Percentiles rank a stretch among this genome's conserved stretches.
These are phyloP conservation scores for Neosilurus mollespiculum DNA, from an alignment of 2,797 vertebrate genomes.

Conservation along the genomic window DNA sequence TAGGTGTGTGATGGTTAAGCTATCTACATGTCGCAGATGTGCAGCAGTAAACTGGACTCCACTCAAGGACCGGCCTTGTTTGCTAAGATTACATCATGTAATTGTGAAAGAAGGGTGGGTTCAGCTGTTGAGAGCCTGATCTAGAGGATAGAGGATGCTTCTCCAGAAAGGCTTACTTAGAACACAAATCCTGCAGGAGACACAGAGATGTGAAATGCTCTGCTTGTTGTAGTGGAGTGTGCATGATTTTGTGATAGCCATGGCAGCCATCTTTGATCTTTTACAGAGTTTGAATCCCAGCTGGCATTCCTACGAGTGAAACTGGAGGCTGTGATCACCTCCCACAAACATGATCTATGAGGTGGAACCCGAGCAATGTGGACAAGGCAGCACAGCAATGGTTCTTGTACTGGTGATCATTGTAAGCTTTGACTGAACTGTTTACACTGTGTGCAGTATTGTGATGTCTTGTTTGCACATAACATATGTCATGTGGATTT, in stretches of 20 bases:
- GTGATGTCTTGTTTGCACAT: not conserved
- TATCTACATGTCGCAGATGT: conserved; percentile 33
- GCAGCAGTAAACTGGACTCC: conserved; percentile 27
- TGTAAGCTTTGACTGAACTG: not conserved
- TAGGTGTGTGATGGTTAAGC: not conserved
- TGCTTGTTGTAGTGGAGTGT: not conserved
- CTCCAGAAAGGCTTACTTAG: not conserved
- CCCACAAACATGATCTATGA: not conserved
- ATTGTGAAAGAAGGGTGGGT: conserved; percentile 52
- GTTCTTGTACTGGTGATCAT: conserved; percentile 6
- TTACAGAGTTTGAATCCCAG: conserved; percentile 5
- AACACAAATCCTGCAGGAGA: not conserved
- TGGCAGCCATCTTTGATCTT: conserved; percentile 23
- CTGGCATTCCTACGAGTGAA: conserved; percentile 27
- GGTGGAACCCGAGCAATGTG: not conserved
- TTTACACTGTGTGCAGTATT: conserved; percentile 2
- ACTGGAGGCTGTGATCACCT: conserved; percentile 11
- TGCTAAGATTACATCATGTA: conserved; percentile 46
- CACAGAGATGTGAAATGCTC: conserved; percentile 5
- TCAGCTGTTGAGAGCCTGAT: conserved; percentile 29
- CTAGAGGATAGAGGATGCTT: conserved; percentile 7
- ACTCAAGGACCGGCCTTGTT: conserved; percentile 45
- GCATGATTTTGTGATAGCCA: conserved; percentile 10
- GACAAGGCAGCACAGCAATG: not conserved
- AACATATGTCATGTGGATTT: conserved; percentile 2